phyloP scores from a whole-genome alignment of 1,140 invertebrate species.

The Lethocerus indicus region DNA sequence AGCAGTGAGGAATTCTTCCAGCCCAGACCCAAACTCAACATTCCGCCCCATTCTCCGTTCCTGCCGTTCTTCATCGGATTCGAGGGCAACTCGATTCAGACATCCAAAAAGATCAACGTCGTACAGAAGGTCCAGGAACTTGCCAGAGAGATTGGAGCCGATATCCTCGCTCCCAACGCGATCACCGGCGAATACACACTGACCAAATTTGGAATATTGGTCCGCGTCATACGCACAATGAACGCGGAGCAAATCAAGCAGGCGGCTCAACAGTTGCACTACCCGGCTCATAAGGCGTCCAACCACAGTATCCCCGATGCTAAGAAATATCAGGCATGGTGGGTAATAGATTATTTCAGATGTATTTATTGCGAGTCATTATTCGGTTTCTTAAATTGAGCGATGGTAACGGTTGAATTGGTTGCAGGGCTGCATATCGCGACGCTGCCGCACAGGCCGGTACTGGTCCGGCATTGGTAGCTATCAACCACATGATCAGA shows the following conservation, averaged over 20 bases:
- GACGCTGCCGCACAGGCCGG: conserved; percentile 42
- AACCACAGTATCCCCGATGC: conserved; percentile 11
- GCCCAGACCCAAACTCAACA: conserved; percentile 26
- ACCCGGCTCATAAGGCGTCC: conserved; percentile 20
- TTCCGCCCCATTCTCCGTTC: conserved; percentile 27
- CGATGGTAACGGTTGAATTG: neutral
- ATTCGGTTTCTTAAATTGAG: neutral
- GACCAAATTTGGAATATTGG: conserved; percentile 38
- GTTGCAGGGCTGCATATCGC: conserved; percentile 32
- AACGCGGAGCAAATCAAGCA: conserved; percentile 32
- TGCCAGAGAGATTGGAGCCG: conserved; percentile 32
- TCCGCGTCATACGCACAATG: conserved; percentile 35
- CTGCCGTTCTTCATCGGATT: conserved; percentile 32
- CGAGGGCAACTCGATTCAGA: conserved; percentile 26
- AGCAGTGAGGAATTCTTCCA: conserved; percentile 22
- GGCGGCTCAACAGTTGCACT: conserved; percentile 26
- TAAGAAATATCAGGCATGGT: conserved; percentile 12
- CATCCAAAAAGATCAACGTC: conserved; percentile 21
- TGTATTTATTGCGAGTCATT: neutral
- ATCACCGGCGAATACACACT: conserved; percentile 34
- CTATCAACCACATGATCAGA: conserved; percentile 37
- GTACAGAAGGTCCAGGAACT: conserved; percentile 28
- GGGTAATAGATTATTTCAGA: too few species aligned
- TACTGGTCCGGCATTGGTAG: conserved; percentile 39
- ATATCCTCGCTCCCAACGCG: conserved; percentile 33